These are phyloP conservation scores for Antedon mediterranea DNA, from an alignment of 53 echinoderm and acorn worm species.

Conservation along the genomic window DNA sequence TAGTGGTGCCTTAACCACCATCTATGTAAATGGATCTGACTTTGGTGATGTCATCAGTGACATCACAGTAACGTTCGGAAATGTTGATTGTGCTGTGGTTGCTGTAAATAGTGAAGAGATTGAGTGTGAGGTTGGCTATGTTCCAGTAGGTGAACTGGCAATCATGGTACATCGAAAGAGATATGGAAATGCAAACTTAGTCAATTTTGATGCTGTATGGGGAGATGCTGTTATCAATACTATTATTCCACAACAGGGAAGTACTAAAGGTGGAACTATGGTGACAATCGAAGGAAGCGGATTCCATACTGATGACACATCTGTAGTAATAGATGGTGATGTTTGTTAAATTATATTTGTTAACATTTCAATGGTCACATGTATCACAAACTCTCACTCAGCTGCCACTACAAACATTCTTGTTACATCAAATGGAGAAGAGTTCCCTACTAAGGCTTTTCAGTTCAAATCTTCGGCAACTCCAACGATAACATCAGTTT, in stretches of 20 bases:
- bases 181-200: conserved; percentile 23
- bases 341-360: conserved; percentile 48
- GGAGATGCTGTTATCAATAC: conserved; percentile 30
- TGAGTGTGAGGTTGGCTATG: conserved; percentile 52
- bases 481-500: conserved; percentile 30
- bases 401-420: conserved; percentile 20
- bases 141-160: conserved; percentile 52
- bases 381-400: conserved; percentile 31
- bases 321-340: conserved; percentile 26
- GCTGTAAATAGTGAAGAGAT: conserved; percentile 7
- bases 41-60: conserved; percentile 5
- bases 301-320: conserved; percentile 35
- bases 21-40: conserved; percentile 19
- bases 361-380: conserved; percentile 37
- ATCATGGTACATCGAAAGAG: conserved; percentile 37
- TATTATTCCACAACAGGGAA: conserved; percentile 38
- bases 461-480: conserved; percentile 21
- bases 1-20: conserved; percentile 21
- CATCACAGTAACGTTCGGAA: conserved; percentile 33
- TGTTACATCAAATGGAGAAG: conserved; percentile 20
- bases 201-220: conserved; percentile 8
- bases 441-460: conserved; percentile 20
- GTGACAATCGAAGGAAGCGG: conserved; percentile 65
- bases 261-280: conserved; percentile 61
- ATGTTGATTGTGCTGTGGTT: conserved; percentile 25